Evolutionary conservation across 2,888 invertebrate species (phyloP).

Genomic region (Dromius quadrimaculatus): DNA sequence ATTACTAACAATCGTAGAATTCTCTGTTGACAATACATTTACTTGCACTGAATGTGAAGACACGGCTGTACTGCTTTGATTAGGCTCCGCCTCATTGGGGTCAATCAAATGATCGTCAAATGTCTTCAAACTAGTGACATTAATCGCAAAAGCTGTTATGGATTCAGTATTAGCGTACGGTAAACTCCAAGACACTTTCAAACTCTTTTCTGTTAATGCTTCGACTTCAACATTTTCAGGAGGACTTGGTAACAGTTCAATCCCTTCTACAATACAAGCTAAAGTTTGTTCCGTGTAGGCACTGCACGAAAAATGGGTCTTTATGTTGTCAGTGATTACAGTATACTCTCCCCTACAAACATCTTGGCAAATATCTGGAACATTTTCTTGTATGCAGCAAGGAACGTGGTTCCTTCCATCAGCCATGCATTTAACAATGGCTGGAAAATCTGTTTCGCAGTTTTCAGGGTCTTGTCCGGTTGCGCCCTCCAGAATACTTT

Average conservation of each 20-base stretch:
- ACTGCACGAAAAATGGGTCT: conserved; percentile 87
- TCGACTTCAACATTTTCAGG: conserved; percentile 81
- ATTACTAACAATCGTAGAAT: conserved; percentile 72
- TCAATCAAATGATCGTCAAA: conserved; percentile 75
- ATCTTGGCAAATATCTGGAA: conserved; percentile 88
- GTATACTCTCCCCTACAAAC: conserved; percentile 89
- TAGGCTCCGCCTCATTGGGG: conserved; percentile 64
- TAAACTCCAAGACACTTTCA: conserved; percentile 78
- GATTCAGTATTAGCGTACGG: conserved; percentile 76
- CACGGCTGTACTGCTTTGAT: conserved; percentile 60
- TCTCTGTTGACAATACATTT: conserved; percentile 73
- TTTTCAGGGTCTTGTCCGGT: conserved; percentile 75
- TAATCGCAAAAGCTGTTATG: conserved; percentile 77
- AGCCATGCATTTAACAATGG: conserved; percentile 82
- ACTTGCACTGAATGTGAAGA: conserved; percentile 65
- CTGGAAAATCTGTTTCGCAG: conserved; percentile 84
- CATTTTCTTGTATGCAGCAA: conserved; percentile 83
- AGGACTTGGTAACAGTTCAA: conserved; percentile 81
- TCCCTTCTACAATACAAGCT: conserved; percentile 86
- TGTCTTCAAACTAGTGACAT: conserved; percentile 77
- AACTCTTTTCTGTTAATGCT: conserved; percentile 77
- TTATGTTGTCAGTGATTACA: conserved; percentile 84
- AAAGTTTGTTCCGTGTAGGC: conserved; percentile 85
- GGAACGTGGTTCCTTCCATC: conserved; percentile 89
- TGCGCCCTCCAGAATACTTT: conserved; percentile 67